A percentile compares a stretch with the other conserved stretches of the same genome.
These are phyloP conservation scores for Pheosia gnoma DNA, from an alignment of 2,888 invertebrate genomes.

Conservation along the genomic window DNA sequence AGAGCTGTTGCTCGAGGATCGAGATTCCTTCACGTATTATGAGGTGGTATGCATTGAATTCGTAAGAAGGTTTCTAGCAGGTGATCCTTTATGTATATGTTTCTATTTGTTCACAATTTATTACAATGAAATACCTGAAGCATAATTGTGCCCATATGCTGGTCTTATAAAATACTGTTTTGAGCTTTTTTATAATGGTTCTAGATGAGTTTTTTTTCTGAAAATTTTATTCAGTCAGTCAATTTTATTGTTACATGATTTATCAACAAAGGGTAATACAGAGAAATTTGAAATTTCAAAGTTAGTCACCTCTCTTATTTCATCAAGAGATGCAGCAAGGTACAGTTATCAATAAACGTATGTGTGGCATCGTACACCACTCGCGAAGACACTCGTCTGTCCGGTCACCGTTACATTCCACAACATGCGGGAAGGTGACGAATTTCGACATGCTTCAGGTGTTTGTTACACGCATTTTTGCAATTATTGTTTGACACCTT, in stretches of 20 bases:
- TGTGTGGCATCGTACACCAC: conserved; percentile 28
- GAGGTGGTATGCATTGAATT: background rate
- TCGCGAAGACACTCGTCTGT: conserved; percentile 25
- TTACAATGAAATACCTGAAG: too few species aligned
- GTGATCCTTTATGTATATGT: conserved; percentile 9
- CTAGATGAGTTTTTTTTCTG: too few species aligned
- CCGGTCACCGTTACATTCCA: conserved; percentile 41
- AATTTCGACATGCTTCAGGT: conserved; percentile 11
- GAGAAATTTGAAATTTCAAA: background rate
- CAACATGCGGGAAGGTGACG: conserved; percentile 33
- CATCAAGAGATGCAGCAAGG: conserved; percentile 23
- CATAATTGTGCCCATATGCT: too few species aligned
- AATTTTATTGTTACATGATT: too few species aligned
- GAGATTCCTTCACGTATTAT: conserved; percentile 4
- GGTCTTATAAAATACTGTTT: too few species aligned
- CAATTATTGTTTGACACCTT: conserved; percentile 16
- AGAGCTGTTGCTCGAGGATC: background rate
- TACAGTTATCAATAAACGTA: conserved; percentile 36
- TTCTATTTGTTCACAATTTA: conserved; percentile 1
- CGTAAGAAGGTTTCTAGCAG: background rate
- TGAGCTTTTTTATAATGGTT: too few species aligned
- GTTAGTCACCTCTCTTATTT: background rate
- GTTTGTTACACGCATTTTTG: conserved; percentile 22
- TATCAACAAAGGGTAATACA: background rate
- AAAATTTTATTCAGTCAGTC: too few species aligned